These are phyloP conservation scores for Scaptomyza flava DNA, from an alignment of 2,888 invertebrate genomes.

Conservation along the genomic window DNA sequence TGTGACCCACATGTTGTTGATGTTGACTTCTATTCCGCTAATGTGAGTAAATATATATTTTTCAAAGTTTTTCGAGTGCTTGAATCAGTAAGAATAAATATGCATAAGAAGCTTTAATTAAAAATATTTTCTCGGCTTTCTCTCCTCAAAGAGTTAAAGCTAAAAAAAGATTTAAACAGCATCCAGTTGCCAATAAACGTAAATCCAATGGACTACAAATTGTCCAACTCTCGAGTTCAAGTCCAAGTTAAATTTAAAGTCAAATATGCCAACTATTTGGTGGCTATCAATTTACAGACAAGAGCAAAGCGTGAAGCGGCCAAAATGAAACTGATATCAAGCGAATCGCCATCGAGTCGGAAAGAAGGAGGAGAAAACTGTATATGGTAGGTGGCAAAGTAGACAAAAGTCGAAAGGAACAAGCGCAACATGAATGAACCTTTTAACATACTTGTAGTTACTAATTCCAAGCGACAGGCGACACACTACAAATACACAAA, in stretches of 20 bases:
- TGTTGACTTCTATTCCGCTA: conserved; percentile 58
- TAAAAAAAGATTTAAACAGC: conserved; percentile 1
- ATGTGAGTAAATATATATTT: conserved; percentile 40
- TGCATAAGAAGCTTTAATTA: too few species aligned
- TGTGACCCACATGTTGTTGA: conserved; percentile 78
- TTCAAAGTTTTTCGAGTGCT: conserved; percentile 1
- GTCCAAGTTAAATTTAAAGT: conserved; percentile 20
- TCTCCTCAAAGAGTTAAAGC: too few species aligned
- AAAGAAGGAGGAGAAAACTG: conserved; percentile 1
- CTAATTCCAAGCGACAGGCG: conserved; percentile 80
- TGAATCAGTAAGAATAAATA: too few species aligned
- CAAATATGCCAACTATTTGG: conserved; percentile 72
- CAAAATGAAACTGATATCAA: conserved; percentile 78
- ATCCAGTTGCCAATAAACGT: conserved; percentile 23
- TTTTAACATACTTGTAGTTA: conserved; percentile 81
- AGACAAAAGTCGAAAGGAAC: conserved; percentile 73
- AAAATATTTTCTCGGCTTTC: not conserved
- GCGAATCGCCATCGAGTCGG: conserved; percentile 30
- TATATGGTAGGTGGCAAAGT: conserved; percentile 55
- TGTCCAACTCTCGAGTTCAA: conserved; percentile 28
- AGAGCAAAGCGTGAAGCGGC: conserved; percentile 77
- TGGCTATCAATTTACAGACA: conserved; percentile 74
- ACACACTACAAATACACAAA: conserved; percentile 52
- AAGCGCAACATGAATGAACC: conserved; percentile 80
- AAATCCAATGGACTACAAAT: conserved; percentile 47